These are phyloP conservation scores for Panagrolaimus sp. DNA, from an alignment of 1,140 invertebrate genomes.

Conservation along the genomic window DNA sequence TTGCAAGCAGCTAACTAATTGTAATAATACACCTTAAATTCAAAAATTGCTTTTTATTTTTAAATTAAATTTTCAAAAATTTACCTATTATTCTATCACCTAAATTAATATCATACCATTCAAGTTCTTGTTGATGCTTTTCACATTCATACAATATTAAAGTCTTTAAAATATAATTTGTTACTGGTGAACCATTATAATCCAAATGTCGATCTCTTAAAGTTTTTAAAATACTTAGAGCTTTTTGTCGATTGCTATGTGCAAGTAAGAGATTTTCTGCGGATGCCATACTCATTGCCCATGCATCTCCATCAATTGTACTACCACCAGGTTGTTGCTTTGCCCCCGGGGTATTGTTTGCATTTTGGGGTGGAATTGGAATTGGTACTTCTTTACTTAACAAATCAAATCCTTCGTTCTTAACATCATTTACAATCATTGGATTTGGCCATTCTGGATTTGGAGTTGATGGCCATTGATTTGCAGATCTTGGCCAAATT, in stretches of 20 bases:
- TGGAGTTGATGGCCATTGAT: conserved; percentile 75
- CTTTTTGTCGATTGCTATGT: conserved; percentile 66
- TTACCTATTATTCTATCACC: conserved; percentile 89
- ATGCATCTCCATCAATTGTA: conserved; percentile 94
- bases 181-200: conserved; percentile 81
- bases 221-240: conserved; percentile 75
- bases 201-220: conserved; percentile 87
- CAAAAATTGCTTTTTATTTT: not conserved
- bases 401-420: conserved; percentile 91
- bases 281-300: conserved; percentile 87
- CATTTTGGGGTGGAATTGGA: conserved; percentile 24
- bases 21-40: conserved; percentile 70
- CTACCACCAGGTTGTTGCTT: conserved; percentile 70
- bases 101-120: conserved; percentile 89
- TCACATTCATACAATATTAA: conserved; percentile 92
- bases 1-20: conserved; percentile 92
- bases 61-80: conserved; percentile 20
- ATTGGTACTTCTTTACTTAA: conserved; percentile 75
- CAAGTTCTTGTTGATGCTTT: conserved; percentile 86
- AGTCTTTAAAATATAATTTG: conserved; percentile 88
- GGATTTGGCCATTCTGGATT: conserved; percentile 51
- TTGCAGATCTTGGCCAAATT: conserved; percentile 86
- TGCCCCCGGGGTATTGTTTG: conserved; percentile 26
- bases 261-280: conserved; percentile 82
- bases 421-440: conserved; percentile 81